A percentile compares a stretch with the other conserved stretches of the same genome.
Evolutionary conservation across 1,140 invertebrate genomes (phyloP).

Genomic region (Venustaconcha ellipsiformis): DNA sequence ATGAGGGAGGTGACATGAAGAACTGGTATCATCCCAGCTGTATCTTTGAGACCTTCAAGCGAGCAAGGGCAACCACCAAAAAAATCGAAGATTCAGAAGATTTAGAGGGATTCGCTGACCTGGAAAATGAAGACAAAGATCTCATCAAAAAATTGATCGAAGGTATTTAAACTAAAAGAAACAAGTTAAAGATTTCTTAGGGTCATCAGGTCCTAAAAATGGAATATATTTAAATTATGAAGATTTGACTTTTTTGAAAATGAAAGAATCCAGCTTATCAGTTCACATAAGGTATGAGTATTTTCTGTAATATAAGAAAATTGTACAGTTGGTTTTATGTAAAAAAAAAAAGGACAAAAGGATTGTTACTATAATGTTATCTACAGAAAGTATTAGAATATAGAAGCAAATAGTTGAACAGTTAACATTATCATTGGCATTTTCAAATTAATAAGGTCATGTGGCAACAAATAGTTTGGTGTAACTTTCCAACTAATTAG

Average conservation of each 20-base stretch:
- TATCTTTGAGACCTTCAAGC: slow-evolving; percentile 83
- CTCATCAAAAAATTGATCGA: slow-evolving; percentile 73
- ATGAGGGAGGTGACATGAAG: slow-evolving; percentile 85
- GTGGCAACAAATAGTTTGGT: too few species aligned
- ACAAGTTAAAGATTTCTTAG: too few species aligned
- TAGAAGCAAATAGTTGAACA: too few species aligned
- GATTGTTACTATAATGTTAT: too few species aligned
- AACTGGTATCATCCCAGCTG: slow-evolving; percentile 86
- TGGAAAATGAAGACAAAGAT: slow-evolving; percentile 79
- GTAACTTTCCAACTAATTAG: too few species aligned
- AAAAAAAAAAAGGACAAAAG: background rate
- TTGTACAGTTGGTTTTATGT: background rate
- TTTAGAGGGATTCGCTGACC: slow-evolving; percentile 80
- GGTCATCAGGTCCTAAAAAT: too few species aligned
- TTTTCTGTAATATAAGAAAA: background rate
- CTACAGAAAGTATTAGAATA: too few species aligned
- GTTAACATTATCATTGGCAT: too few species aligned
- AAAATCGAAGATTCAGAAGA: slow-evolving; percentile 84
- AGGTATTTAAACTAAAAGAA: slow-evolving; percentile 47
- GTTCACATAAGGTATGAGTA: background rate
- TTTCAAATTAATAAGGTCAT: too few species aligned
- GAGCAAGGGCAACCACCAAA: slow-evolving; percentile 84
- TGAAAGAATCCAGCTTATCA: background rate
- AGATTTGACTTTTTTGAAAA: background rate
- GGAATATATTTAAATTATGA: background rate